Evolutionary conservation across 1,140 invertebrate genomes (phyloP).

Genomic region (Chlorops oryzae): DNA sequence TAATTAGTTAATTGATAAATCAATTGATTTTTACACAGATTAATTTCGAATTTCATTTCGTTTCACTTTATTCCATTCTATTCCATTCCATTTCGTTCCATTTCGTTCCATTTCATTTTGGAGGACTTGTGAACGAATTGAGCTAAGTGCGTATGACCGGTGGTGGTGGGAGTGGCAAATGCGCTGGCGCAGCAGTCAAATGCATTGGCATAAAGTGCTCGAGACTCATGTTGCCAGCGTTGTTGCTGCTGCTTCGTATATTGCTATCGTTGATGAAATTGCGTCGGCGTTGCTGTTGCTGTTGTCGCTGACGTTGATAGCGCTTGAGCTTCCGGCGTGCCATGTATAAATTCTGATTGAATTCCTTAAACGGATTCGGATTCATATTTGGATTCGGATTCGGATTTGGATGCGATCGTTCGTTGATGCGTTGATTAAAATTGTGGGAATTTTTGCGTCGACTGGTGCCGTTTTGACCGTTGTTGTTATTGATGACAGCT

Average conservation of each 20-base stretch:
- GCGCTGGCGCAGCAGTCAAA: constrained; percentile 11
- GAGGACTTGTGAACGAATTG: constrained; percentile 4
- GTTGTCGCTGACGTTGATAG: constrained; percentile 28
- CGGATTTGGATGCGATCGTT: too few species aligned
- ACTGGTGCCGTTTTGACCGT: constrained; percentile 1
- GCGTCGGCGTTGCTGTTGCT: constrained; percentile 4
- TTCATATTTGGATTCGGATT: too few species aligned
- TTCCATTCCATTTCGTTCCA: background rate
- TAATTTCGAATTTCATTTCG: background rate
- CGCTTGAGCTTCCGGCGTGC: constrained; percentile 38
- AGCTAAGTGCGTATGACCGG: constrained; percentile 22
- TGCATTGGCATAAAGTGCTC: constrained; percentile 10
- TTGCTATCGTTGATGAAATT: background rate
- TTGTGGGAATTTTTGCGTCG: background rate
- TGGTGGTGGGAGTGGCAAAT: constrained; percentile 15
- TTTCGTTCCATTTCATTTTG: background rate
- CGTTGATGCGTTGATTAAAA: background rate
- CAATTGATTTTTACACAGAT: background rate
- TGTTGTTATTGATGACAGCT: constrained; percentile 1
- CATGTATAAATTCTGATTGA: constrained; percentile 37
- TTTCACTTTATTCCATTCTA: background rate
- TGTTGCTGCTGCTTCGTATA: background rate
- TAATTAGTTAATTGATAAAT: too few species aligned
- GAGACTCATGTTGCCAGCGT: background rate
- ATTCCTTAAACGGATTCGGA: constrained; percentile 27